Percentiles rank a stretch among this genome's conserved stretches.
Conservation (phyloP, 1,140 invertebrate genomes). For the Bombus affinis region DNA sequence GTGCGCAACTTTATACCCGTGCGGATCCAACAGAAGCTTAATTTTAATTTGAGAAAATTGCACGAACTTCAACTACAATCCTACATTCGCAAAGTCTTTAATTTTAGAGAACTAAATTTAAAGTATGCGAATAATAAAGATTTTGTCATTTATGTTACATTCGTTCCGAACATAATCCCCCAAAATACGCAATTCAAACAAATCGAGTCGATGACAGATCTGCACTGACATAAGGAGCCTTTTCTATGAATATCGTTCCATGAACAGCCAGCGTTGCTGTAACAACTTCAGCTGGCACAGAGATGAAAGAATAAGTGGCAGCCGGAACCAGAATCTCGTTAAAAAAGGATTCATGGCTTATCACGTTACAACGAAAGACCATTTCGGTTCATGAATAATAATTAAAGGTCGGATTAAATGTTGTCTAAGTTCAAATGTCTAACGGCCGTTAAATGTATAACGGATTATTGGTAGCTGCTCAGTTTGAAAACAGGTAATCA, state of each 20-base stretch:
- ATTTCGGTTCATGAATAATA: constrained; percentile 37
- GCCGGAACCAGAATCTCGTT: not conserved
- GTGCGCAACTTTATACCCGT: too few relatives aligned
- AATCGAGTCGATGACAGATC: too few relatives aligned
- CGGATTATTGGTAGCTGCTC: constrained; percentile 5
- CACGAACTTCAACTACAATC: too few relatives aligned
- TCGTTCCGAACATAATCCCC: too few relatives aligned
- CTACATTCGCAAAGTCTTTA: too few relatives aligned
- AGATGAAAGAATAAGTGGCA: too few relatives aligned
- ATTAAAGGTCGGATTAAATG: constrained; percentile 27
- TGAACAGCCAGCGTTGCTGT: not conserved
- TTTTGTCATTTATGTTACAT: too few relatives aligned
- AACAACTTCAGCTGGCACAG: not conserved
- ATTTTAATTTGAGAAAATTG: too few relatives aligned
- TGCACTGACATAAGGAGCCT: not conserved
- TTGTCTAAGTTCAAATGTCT: not conserved
- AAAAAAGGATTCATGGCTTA: constrained; percentile 19
- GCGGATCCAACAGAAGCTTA: too few relatives aligned
- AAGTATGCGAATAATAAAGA: too few relatives aligned
- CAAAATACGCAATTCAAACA: too few relatives aligned
- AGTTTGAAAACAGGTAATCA: constrained; percentile 23
- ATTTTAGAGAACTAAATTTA: too few relatives aligned
- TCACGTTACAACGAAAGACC: constrained; percentile 20
- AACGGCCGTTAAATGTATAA: constrained; percentile 10
- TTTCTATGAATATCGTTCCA: not conserved